phyloP scores from a whole-genome alignment of 1,140 invertebrate species.

The Metopolophium dirhodum region DNA sequence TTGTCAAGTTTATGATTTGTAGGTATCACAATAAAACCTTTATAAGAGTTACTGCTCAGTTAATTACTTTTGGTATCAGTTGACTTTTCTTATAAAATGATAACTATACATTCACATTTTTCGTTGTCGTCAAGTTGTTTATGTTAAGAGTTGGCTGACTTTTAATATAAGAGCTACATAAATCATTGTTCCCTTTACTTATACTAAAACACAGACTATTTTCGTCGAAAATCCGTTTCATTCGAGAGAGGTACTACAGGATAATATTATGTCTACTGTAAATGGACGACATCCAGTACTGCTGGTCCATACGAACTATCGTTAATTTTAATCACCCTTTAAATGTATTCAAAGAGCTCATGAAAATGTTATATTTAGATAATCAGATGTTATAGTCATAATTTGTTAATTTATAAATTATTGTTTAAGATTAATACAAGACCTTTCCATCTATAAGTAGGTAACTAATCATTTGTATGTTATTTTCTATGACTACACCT shows the following conservation, averaged over 20 bases:
- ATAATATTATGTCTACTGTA: not conserved
- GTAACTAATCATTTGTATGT: too few species aligned
- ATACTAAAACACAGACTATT: not conserved
- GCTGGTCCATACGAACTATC: not conserved
- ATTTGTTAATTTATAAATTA: not conserved
- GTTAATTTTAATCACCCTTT: not conserved
- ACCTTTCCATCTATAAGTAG: too few species aligned
- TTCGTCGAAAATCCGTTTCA: not conserved
- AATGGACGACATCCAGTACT: not conserved
- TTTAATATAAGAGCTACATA: not conserved
- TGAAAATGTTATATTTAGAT: not conserved
- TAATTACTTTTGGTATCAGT: not conserved
- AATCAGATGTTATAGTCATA: not conserved
- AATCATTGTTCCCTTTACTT: not conserved
- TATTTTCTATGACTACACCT: too few species aligned
- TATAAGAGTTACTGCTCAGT: not conserved
- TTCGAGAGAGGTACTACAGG: not conserved
- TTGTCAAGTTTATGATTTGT: not conserved
- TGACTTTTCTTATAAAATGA: not conserved
- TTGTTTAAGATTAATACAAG: not conserved
- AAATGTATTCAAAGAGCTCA: not conserved
- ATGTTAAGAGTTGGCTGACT: not conserved
- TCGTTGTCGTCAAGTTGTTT: not conserved
- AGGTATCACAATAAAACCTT: not conserved
- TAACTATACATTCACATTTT: not conserved